Percentiles rank a stretch among this genome's conserved stretches.
phyloP scores from a whole-genome alignment of 2,888 invertebrate genomes.

The Zygogramma bicolorata region DNA sequence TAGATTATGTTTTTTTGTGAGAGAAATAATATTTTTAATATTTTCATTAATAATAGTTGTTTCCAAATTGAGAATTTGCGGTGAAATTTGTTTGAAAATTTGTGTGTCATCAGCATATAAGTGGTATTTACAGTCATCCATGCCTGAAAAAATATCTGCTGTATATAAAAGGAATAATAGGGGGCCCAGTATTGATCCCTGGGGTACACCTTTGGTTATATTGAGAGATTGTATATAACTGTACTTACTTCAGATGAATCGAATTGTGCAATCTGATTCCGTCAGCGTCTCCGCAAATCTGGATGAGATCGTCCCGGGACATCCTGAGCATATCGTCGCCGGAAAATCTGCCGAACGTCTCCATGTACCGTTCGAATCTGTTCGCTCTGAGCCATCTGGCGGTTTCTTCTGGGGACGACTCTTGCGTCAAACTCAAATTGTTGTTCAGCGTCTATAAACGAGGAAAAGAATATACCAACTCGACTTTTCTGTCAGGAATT shows the following conservation, averaged over 20 bases:
- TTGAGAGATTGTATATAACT: neutral
- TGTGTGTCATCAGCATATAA: too few relatives aligned
- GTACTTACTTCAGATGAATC: slow-evolving; percentile 83
- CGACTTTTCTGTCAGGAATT: neutral
- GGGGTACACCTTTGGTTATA: too few relatives aligned
- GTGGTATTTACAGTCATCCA: too few relatives aligned
- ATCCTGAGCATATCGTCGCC: slow-evolving; percentile 91
- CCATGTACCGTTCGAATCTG: slow-evolving; percentile 81
- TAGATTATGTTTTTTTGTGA: too few relatives aligned
- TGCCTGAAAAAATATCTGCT: too few relatives aligned
- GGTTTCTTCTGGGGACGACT: slow-evolving; percentile 79
- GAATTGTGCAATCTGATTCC: slow-evolving; percentile 94
- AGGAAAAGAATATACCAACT: neutral
- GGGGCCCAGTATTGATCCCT: too few relatives aligned
- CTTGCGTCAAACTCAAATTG: slow-evolving; percentile 69
- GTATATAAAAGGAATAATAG: too few relatives aligned
- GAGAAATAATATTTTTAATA: too few relatives aligned
- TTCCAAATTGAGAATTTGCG: too few relatives aligned
- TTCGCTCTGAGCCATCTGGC: slow-evolving; percentile 83
- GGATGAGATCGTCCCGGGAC: slow-evolving; percentile 91
- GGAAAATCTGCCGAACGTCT: slow-evolving; percentile 87
- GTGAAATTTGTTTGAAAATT: too few relatives aligned
- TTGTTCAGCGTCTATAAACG: slow-evolving; percentile 12
- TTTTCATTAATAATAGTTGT: too few relatives aligned
- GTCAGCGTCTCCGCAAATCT: slow-evolving; percentile 94